A percentile compares a stretch with the other conserved stretches of the same genome.
Evolutionary conservation across 2,888 invertebrate genomes (phyloP).

Genomic region (Cephus pulcher): DNA sequence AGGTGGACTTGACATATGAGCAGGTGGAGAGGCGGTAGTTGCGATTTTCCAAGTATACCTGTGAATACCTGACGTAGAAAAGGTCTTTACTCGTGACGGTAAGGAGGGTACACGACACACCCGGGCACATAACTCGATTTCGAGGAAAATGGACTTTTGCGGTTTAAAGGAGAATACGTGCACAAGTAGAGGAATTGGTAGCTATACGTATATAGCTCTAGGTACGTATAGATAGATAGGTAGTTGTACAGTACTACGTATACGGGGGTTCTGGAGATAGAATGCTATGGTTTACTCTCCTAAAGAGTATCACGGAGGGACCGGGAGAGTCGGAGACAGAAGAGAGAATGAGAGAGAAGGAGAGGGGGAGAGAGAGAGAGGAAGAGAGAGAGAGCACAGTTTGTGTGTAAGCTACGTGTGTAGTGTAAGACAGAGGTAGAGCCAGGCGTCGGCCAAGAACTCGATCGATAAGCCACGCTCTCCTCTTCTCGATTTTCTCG

Average conservation of each 20-base stretch:
- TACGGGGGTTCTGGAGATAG: background rate
- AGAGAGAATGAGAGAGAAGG: too few species aligned
- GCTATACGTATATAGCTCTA: background rate
- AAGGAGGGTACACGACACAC: background rate
- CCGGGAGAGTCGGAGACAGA: background rate
- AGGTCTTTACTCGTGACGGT: background rate
- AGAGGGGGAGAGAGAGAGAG: background rate
- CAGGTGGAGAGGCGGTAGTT: background rate
- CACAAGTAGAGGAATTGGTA: background rate
- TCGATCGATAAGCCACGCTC: slow-evolving; percentile 25
- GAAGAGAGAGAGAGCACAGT: background rate
- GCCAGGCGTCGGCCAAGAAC: slow-evolving; percentile 11
- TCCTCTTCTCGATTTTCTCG: slow-evolving; percentile 18
- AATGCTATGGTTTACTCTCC: background rate
- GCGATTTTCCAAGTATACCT: background rate
- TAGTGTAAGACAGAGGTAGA: background rate
- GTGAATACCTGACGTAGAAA: background rate
- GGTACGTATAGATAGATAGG: background rate
- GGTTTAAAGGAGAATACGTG: slow-evolving; percentile 6
- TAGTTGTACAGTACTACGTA: background rate
- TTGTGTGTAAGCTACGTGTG: background rate
- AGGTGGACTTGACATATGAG: background rate
- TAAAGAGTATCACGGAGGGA: background rate
- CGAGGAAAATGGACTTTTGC: slow-evolving; percentile 22
- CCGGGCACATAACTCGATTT: slow-evolving; percentile 13